Base-by-base conservation (phyloP, 2,888 invertebrate genomes). In the Campoletis raptor region DNA sequence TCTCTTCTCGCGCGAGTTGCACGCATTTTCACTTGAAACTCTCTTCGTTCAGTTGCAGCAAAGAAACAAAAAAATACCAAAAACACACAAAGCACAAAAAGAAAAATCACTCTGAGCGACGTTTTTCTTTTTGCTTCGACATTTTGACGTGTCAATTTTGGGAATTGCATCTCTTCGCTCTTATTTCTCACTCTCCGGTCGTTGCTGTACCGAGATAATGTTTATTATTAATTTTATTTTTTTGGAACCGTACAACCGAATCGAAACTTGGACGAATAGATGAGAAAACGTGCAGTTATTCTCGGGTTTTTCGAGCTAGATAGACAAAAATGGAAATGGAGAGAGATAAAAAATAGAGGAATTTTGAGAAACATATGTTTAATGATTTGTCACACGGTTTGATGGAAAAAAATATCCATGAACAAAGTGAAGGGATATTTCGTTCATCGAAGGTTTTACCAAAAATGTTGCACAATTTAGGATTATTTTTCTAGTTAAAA, bases 1-100 rank as follows among this genome's bases (percentile, higher is more conserved):
- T 93, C 91, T 92, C 91, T 90, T 91, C 92, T 93, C 93, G 94
- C 93, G 93, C 92, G 93, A 93, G 93, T 93, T 91, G 92, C 93
- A 93, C 92, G 93, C 93, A 88, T 88, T 87, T 85, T 88, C 86
- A 81, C 54, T 69, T 70, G 45, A 80, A 77, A 81, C n/a, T 79
- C 84, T 77, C 66, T 81, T 76, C 80, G 86, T 52, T 70, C 42
- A 80, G 78, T 79, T 30, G 18, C 78, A 79, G 76, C 37, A 37
- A 66, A 66, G 52, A 57, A 80, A 42, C 72, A 30, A 64, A 83
- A 72, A 37, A 21, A 24, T 24, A 36, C 2, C n/a, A 15, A 40
- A 64, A 10, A 30, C 61, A 69, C 57, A 30, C 57, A 30, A 30
- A 61, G 61, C 61, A 30, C 61, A 30, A 30, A 18, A 30, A 30